phyloP scores from a whole-genome alignment of 1,140 invertebrate genomes.

The Drosophila carrolli region DNA sequence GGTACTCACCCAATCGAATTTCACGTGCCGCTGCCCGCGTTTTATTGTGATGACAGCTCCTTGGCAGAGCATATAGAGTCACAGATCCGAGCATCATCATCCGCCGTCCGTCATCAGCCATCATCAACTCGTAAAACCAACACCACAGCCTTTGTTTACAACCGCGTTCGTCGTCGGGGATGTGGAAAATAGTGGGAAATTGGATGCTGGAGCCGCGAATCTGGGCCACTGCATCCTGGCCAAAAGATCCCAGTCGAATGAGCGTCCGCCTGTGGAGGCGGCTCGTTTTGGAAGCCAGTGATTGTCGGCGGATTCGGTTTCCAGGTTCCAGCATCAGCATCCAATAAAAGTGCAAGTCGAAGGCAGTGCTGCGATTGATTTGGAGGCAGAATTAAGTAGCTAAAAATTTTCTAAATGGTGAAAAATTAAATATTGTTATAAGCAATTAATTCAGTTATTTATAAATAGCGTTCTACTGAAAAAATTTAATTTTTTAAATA shows the following conservation, averaged over 20 bases:
- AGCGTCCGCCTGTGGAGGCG: conserved; percentile 71
- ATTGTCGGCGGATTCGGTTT: conserved; percentile 37
- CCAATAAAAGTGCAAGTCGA: conserved; percentile 56
- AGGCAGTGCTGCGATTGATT: conserved; percentile 9
- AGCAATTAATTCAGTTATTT: too few species aligned
- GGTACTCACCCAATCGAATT: conserved; percentile 67
- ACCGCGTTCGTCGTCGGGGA: conserved; percentile 30
- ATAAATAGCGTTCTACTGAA: too few species aligned
- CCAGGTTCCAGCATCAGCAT: conserved; percentile 50
- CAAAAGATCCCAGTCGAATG: conserved; percentile 75
- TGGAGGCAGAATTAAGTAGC: not conserved
- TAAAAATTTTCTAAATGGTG: not conserved
- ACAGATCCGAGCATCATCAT: conserved; percentile 34
- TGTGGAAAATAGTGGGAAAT: conserved; percentile 57
- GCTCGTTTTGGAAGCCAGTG: conserved; percentile 40
- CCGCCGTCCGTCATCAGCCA: conserved; percentile 20
- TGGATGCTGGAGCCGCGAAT: conserved; percentile 22
- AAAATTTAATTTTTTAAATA: too few species aligned
- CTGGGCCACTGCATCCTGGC: conserved; percentile 57
- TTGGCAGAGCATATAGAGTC: conserved; percentile 54
- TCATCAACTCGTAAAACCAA: conserved; percentile 62
- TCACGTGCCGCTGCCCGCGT: conserved; percentile 39
- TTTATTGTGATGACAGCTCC: conserved; percentile 66
- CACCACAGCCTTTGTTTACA: conserved; percentile 44
- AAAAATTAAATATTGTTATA: too few species aligned